phyloP scores from a whole-genome alignment of 2,797 vertebrate genomes.

The Hozukius guyotensis region DNA sequence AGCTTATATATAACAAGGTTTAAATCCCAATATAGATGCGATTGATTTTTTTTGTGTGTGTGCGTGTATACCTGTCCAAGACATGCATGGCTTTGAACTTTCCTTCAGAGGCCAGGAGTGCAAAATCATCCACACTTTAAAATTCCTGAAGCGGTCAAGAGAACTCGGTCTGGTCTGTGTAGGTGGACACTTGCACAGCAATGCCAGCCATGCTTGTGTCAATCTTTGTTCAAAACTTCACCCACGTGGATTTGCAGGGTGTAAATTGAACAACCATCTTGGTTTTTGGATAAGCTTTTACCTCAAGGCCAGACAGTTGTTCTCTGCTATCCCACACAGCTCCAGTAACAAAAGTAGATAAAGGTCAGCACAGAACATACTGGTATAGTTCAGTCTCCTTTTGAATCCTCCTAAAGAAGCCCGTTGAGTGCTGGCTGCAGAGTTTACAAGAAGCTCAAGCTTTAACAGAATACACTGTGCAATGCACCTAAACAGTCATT shows the following conservation, averaged over 20 bases:
- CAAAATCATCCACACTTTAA: neutral
- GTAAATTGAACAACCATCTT: conserved; percentile 5
- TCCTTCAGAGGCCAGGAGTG: neutral
- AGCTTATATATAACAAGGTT: neutral
- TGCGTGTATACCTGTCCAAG: neutral
- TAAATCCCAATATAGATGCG: neutral
- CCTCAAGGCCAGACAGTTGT: neutral
- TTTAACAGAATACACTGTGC: conserved; percentile 19
- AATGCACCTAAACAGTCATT: conserved; percentile 26
- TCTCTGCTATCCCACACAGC: neutral
- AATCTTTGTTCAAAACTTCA: conserved; percentile 3
- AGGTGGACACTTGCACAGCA: neutral
- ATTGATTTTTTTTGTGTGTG: neutral
- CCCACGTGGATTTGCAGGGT: neutral
- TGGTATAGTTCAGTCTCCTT: neutral
- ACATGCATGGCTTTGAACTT: neutral
- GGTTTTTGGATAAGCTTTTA: neutral
- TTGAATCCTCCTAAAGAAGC: neutral
- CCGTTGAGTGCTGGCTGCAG: neutral
- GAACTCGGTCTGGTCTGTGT: neutral
- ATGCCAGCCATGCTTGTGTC: neutral
- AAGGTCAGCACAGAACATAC: conserved; percentile 3
- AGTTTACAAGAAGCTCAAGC: conserved; percentile 9
- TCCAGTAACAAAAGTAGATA: neutral
- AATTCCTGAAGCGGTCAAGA: neutral